Evolutionary conservation across 2,797 vertebrate genomes (phyloP), one percentile per base, ranked within the genome.

Genomic region (Eremophila alpestris): DNA sequence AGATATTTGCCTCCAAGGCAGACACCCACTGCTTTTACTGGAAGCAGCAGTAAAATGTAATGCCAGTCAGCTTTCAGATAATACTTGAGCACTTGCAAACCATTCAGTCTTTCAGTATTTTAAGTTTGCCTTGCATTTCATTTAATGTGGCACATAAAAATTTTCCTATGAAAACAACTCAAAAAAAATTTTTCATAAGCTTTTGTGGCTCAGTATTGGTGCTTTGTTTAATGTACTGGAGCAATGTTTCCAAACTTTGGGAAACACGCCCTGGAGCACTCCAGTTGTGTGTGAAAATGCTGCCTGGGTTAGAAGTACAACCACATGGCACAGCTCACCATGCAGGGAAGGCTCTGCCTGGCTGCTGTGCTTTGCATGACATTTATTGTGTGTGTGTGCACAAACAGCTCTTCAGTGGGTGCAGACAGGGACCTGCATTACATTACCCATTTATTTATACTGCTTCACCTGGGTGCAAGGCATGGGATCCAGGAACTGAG

Each of bases 221-320:
- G 74, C 74, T 90, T 92, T 56, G 40, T 85, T 93, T 88, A 91
- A 92, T 85, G 71, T 41, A 11, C 3, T 91, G 38, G 48, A 85
- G 79, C 52, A 49, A 59, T 54, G 41, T 83, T 94, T 95, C 86
- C 93, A 91, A 92, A 83, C 68, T 74, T 87, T 51, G 84, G 51
- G 43, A 87, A 94, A 76, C 60, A 23, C 26, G 9, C 86, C 94
- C 89, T 63, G 13, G 45, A 87, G 90, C 74, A 34, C 45, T 91
- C 13, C 13, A 87, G 59, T 67, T 94, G 63, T 82, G 81, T 89
- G 79, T 60, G 81, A 94, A 87, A 93, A 89, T 74, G 83, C 89
- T 77, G 94, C 76, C 69, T 87, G 48, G 80, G 34, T 92, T 87
- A 55, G 60, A 94, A 92, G 64, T 74, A 91, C 87, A 92, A 76